Percentiles rank a stretch among this genome's conserved stretches.
phyloP scores from a whole-genome alignment of 2,888 invertebrate species.

The Dryocosmus kuriphilus region DNA sequence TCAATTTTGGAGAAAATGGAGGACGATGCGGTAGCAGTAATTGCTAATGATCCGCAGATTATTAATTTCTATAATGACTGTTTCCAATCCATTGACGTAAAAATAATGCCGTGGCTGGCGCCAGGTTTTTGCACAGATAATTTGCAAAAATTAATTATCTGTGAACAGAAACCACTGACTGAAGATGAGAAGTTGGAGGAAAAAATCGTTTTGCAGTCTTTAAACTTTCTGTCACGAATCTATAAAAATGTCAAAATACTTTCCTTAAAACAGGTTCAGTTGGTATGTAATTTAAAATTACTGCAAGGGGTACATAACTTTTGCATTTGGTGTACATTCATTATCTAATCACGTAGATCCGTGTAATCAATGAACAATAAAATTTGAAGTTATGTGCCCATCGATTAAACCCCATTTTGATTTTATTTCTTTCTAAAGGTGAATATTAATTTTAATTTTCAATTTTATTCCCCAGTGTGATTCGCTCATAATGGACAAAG shows the following conservation, averaged over 20 bases:
- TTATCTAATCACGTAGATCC: no score
- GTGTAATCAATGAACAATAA: no score
- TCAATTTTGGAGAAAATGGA: constrained; percentile 54
- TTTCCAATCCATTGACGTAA: constrained; percentile 43
- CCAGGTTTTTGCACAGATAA: constrained; percentile 51
- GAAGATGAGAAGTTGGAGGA: constrained; percentile 51
- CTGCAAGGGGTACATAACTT: no score
- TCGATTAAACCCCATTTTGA: not conserved
- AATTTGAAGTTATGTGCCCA: no score
- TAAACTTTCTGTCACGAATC: constrained; percentile 52
- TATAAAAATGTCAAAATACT: constrained; percentile 48
- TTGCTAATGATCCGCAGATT: constrained; percentile 48
- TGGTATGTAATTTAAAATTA: not conserved
- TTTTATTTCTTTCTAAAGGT: not conserved
- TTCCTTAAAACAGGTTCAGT: constrained; percentile 10
- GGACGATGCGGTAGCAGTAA: constrained; percentile 37
- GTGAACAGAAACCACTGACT: constrained; percentile 47
- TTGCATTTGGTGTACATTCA: no score
- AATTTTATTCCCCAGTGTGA: constrained; percentile 51
- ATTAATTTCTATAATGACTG: constrained; percentile 53
- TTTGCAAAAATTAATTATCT: constrained; percentile 49
- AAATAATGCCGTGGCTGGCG: constrained; percentile 57
- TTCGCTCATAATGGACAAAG: constrained; percentile 55
- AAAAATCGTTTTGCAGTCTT: constrained; percentile 46
- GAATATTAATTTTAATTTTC: not conserved